A percentile compares a stretch with the other conserved stretches of the same genome.
Evolutionary conservation across 2,888 invertebrate species (phyloP).

Genomic region (Coelopa pilipes): DNA sequence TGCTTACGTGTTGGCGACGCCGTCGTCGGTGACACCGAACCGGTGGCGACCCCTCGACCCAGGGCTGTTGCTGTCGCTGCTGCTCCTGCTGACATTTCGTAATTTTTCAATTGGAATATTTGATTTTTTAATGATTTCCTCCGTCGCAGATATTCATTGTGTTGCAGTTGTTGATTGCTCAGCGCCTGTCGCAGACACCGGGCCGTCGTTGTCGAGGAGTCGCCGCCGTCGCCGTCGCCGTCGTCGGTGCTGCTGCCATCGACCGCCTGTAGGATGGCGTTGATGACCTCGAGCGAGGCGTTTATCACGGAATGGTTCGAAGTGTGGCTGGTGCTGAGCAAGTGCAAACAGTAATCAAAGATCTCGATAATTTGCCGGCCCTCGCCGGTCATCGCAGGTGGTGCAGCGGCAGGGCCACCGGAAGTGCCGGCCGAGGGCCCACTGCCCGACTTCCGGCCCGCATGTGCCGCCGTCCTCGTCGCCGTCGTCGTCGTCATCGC

Average conservation of each 20-base stretch:
- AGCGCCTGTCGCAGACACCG: constrained; percentile 59
- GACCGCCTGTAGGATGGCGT: constrained; percentile 62
- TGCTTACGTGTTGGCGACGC: constrained; percentile 31
- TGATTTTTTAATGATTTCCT: constrained; percentile 67
- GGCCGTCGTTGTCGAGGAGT: constrained; percentile 47
- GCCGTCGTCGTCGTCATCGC: constrained; percentile 46
- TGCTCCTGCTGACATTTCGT: constrained; percentile 50
- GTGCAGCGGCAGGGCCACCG: constrained; percentile 24
- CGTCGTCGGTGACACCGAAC: constrained; percentile 14
- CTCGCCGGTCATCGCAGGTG: constrained; percentile 48
- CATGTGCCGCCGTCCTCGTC: constrained; percentile 29
- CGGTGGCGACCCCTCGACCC: constrained; percentile 4
- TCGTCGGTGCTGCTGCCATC: constrained; percentile 54
- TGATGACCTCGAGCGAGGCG: constrained; percentile 79
- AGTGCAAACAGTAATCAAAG: constrained; percentile 81
- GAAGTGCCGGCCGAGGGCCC: neutral
- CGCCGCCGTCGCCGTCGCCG: constrained; percentile 31
- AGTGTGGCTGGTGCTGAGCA: constrained; percentile 74
- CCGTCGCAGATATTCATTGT: constrained; percentile 65
- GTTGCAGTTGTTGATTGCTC: constrained; percentile 63
- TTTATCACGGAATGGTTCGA: constrained; percentile 89
- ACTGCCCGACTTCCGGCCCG: constrained; percentile 12
- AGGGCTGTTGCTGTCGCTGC: constrained; percentile 1
- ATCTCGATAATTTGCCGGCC: constrained; percentile 71
- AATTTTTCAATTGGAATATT: constrained; percentile 66